Evolutionary conservation across 2,797 vertebrate species (phyloP).

Genomic region (Micrastur ruficollis): DNA sequence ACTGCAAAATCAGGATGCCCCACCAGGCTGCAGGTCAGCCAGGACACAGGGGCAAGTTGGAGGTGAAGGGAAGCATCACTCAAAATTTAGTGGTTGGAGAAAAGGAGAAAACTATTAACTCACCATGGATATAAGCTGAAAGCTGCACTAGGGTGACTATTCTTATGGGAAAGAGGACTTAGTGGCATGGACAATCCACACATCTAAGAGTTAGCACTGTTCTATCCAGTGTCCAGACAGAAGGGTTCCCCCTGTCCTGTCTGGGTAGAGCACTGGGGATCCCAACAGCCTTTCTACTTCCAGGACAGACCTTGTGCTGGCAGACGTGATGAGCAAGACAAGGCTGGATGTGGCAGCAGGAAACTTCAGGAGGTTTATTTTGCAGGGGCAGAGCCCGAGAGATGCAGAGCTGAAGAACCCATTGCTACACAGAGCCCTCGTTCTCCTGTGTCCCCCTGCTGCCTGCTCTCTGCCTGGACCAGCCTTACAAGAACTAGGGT

Average conservation of each 20-base stretch:
- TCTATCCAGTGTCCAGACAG: background rate
- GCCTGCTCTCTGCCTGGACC: background rate
- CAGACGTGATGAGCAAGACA: accelerated
- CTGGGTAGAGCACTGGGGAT: background rate
- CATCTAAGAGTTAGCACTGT: background rate
- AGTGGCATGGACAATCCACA: accelerated
- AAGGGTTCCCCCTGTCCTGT: background rate
- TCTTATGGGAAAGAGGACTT: background rate
- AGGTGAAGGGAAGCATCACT: background rate
- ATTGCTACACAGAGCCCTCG: background rate
- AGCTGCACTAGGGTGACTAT: background rate
- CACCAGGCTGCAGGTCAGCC: background rate
- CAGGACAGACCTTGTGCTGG: background rate
- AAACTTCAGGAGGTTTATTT: background rate
- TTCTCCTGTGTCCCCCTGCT: background rate
- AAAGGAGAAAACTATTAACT: background rate
- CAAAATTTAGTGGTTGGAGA: background rate
- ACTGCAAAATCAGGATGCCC: background rate
- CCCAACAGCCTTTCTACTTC: background rate
- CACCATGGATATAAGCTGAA: background rate
- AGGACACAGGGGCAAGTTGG: no score
- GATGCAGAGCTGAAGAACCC: background rate
- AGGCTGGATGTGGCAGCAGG: background rate
- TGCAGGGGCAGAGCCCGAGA: background rate
- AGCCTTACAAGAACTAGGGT: background rate